phyloP scores from a whole-genome alignment of 2,888 invertebrate genomes.

The Girardia tigrina region DNA sequence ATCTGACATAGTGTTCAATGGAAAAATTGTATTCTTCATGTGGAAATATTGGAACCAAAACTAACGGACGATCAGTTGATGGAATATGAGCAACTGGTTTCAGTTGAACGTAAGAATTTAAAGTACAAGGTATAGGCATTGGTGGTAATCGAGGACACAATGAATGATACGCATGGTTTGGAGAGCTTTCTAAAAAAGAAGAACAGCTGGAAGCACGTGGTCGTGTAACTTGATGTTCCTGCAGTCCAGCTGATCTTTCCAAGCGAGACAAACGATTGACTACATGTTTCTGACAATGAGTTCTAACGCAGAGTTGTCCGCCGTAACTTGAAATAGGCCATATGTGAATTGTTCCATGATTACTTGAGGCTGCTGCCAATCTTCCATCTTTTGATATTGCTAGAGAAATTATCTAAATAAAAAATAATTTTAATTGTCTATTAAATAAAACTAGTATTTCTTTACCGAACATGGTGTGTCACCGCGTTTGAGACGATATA shows the following conservation, averaged over 20 bases:
- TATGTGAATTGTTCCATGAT: constrained; percentile 89
- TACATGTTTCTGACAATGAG: constrained; percentile 80
- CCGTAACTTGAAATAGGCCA: constrained; percentile 93
- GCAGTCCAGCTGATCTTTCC: constrained; percentile 81
- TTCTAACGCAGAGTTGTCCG: constrained; percentile 70
- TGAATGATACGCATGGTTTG: not conserved
- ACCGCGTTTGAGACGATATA: constrained; percentile 21
- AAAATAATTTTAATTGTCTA: not conserved
- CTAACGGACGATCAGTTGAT: not conserved
- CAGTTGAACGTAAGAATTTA: not conserved
- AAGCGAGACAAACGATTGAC: constrained; percentile 84
- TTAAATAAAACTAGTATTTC: not conserved
- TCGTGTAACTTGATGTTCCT: constrained; percentile 42
- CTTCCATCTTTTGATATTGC: constrained; percentile 76
- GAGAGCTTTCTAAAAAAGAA: not conserved
- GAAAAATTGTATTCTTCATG: not conserved
- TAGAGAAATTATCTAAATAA: constrained; percentile 61
- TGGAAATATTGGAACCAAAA: not conserved
- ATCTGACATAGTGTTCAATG: not conserved
- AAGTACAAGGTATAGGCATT: not conserved
- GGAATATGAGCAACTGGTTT: not conserved
- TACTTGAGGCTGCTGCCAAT: constrained; percentile 87
- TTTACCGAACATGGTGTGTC: constrained; percentile 28
- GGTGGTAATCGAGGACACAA: not conserved
- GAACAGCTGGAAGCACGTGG: not conserved